Evolutionary conservation across 1,140 invertebrate species (phyloP), one percentile per base, ranked within the genome.

Genomic region (Mactra quadrangularis): DNA sequence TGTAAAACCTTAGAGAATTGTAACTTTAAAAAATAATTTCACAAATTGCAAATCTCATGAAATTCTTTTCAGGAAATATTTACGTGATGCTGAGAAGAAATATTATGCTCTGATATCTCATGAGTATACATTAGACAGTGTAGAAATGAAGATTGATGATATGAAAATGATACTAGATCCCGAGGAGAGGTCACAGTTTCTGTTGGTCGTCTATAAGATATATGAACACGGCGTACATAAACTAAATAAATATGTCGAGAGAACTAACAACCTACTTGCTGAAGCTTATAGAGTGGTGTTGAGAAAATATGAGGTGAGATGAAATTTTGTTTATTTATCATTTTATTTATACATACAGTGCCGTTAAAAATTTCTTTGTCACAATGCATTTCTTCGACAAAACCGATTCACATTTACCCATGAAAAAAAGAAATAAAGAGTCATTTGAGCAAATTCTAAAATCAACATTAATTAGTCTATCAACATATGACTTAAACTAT

Each of bases 31-130:
- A n/a, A n/a, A n/a, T n/a, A n/a, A n/a, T n/a, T n/a, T n/a, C n/a
- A n/a, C n/a, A n/a, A n/a, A n/a, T n/a, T n/a, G n/a, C n/a, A n/a
- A n/a, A n/a, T n/a, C n/a, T n/a, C n/a, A n/a, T n/a, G n/a, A n/a
- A n/a, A n/a, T n/a, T n/a, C n/a, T 78, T 88, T 86, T 1, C 88
- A 96, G 95, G 86, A 96, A 96, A 91, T 98, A 97, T 90, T 94
- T 98, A 55, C 94, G 96, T 68, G 96, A 97, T 91, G 95, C 94
- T 3, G 97, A 97, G 91, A 94, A 96, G 81, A 95, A 96, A 85
- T 95, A 96, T 86, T 93, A 97, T 79, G 95, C 96, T 0, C 94
- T 95, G 62, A 95, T 96, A 93, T 96, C 97, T 0, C 94, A 96
- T 57, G 47, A 68, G 29, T 85, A 83, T 53, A 87, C 87, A 11